These are phyloP conservation scores for Pandemis heparana DNA, from an alignment of 2,888 invertebrate species.

Conservation along the genomic window DNA sequence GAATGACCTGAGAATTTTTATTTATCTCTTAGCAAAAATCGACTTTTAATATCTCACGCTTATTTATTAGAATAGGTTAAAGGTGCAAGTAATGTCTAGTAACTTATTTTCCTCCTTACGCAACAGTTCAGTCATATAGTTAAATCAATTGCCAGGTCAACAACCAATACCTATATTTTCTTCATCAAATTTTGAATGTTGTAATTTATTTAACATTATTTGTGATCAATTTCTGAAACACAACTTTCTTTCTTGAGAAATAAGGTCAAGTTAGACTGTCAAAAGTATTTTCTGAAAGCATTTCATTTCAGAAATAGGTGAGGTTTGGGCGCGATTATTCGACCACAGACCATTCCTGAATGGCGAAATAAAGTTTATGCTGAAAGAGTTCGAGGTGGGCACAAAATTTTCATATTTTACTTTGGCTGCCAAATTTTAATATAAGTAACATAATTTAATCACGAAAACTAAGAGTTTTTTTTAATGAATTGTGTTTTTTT, in stretches of 20 bases:
- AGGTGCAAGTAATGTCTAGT: slow-evolving; percentile 1
- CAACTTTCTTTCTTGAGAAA: background rate
- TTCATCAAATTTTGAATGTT: background rate
- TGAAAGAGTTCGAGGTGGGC: slow-evolving; percentile 94
- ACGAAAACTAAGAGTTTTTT: no score
- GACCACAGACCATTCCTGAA: slow-evolving; percentile 94
- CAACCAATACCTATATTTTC: background rate
- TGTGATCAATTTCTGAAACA: background rate
- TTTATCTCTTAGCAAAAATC: slow-evolving; percentile 42
- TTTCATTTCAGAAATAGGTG: slow-evolving; percentile 89
- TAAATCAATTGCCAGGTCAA: background rate
- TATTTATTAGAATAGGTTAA: slow-evolving; percentile 1
- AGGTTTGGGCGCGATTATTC: slow-evolving; percentile 94
- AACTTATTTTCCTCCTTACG: slow-evolving; percentile 3
- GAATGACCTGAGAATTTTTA: slow-evolving; percentile 40
- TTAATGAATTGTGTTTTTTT: slow-evolving; percentile 47
- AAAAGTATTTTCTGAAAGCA: background rate
- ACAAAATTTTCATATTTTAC: background rate
- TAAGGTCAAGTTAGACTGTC: background rate
- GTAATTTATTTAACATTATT: background rate
- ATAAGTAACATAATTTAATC: background rate
- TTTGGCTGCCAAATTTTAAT: background rate
- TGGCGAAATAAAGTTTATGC: slow-evolving; percentile 93
- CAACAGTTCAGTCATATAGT: slow-evolving; percentile 14
- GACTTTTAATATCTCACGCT: slow-evolving; percentile 12